Evolutionary conservation across 1,140 invertebrate genomes (phyloP).

Genomic region (Argopecten irradians): DNA sequence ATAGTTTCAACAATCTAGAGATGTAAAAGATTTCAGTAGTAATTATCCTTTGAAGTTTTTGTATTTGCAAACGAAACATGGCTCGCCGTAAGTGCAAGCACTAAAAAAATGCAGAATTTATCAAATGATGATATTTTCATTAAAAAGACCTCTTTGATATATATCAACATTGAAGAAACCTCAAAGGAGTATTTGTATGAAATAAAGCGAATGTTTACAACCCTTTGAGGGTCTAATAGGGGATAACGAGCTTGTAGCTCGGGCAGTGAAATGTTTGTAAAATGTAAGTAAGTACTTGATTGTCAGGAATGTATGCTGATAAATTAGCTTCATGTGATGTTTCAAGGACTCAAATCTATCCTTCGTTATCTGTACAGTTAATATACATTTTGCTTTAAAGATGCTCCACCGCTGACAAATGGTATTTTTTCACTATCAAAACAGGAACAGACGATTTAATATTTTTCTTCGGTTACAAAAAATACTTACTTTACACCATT

Average conservation of each 20-base stretch:
- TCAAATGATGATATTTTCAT: neutral
- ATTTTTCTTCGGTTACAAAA: too few species aligned
- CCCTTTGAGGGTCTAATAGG: neutral
- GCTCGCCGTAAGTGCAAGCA: neutral
- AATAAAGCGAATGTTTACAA: neutral
- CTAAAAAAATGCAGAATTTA: neutral
- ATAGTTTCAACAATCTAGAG: neutral
- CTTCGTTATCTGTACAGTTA: too few species aligned
- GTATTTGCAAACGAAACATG: neutral
- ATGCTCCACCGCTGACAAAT: too few species aligned
- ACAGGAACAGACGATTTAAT: too few species aligned
- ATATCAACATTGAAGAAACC: neutral
- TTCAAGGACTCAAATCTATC: too few species aligned
- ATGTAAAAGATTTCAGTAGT: neutral
- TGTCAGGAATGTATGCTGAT: neutral
- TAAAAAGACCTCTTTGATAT: neutral
- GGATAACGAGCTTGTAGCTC: neutral
- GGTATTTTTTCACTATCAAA: too few species aligned
- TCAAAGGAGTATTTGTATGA: neutral
- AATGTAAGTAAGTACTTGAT: neutral
- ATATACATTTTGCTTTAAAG: too few species aligned
- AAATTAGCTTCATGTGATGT: neutral
- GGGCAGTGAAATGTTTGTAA: neutral
- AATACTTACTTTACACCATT: too few species aligned
- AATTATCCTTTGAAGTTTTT: neutral